Evolutionary conservation across 2,888 invertebrate genomes (phyloP), one percentile per base, ranked within the genome.

Genomic region (Erpobdella octoculata): DNA sequence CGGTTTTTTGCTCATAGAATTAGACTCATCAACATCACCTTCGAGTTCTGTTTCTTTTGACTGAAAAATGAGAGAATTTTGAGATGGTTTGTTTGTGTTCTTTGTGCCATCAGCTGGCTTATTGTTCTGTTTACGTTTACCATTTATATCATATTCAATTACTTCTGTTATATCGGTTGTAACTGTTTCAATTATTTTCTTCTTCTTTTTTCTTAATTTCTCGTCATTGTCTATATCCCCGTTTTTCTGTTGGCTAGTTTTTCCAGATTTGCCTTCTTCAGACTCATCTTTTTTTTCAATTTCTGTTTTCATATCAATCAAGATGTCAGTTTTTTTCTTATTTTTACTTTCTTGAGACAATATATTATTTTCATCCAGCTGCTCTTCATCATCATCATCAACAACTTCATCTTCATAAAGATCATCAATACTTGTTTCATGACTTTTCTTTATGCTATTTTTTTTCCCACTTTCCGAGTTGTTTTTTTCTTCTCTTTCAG

Each of bases 121-220:
- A 37, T 65, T 21, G n/a, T 33, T 21, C 0, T 31, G 46, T 41
- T 41, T 12, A 4, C 67, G 37, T 33, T 46, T n/a, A 0, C 67
- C 65, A 25, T 53, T 53, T 15, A 28, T 25, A 8, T 53, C 28
- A 6, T 2, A 12, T 28, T 53, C 28, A 15, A 37, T 38, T 6
- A 18, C 37, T 6, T 8, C 25, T 37, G 15, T 38, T 66, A 25
- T 66, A n/a, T 15, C 46, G 21, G 67, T 46, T 41, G 21, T 67
- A 3, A 25, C 31, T 15, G 33, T 67, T 67, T 67, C 67, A n/a
- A 12, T 9, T 58, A 58, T 58, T n/a, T 58, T 35, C 5, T 61
- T 58, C 9, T n/a, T n/a, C 21, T 58, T 58, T 58, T 58, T 58
- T 28, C 25, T 58, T n/a, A 9, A n/a, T 67, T 67, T 41, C 46